Evolutionary conservation across 2,888 invertebrate genomes (phyloP), one percentile per base, ranked within the genome.

Genomic region (Apodemia arnacis): DNA sequence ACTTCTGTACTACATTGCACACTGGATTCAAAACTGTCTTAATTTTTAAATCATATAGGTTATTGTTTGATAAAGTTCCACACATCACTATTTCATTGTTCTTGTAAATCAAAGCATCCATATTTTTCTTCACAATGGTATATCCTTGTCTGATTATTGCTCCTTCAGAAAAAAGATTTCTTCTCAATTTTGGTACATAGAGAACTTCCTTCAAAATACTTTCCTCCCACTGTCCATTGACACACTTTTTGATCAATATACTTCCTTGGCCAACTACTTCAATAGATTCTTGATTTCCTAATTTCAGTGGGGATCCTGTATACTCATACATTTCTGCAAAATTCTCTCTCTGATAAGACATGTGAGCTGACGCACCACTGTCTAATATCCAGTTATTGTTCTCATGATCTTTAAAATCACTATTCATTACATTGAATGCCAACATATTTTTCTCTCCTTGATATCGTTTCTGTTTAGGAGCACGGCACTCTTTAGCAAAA

Each of bases 181-280:
- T 63, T 75, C 84, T 44, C 24, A 87, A 84, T 24, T 74, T 66
- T 13, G 87, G 87, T 49, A 84, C 87, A 79, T 92, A 74, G 0
- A 92, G 18, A 2, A 90, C 85, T 80, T 87, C 69, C 15, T 88
- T 63, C 11, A 93, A 63, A 34, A 49, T 54, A 85, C 89, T 74
- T 21, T 1, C 4, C 59, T 90, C 80, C 93, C 93, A 94, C 73
- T 88, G 84, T 74, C 86, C 92, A 74, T 95, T 91, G 1, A 93
- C 89, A 59, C 49, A 85, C 79, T 80, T 92, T 1, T 91, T 27
- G 44, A 94, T 92, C n/a, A 91, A 18, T 7, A 93, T 49, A 15
- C 21, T 89, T 59, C 94, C 93, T 18, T 77, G 73, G 0, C 66
- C 27, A 66, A 66, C 27, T 15, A 66, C 66, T 2, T 66, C 66